Evolutionary conservation across 2,888 invertebrate species (phyloP).

Genomic region (Drosophila rellima): DNA sequence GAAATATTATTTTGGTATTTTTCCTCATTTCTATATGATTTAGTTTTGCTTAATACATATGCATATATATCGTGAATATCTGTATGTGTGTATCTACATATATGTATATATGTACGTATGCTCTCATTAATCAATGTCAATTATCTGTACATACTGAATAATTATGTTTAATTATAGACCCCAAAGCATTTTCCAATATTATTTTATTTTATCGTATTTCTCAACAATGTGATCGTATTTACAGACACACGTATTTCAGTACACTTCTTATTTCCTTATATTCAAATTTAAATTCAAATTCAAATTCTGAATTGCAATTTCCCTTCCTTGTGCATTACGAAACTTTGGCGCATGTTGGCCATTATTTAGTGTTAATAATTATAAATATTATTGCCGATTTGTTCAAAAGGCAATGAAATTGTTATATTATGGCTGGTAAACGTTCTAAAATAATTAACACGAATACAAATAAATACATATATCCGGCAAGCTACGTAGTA

Average conservation of each 20-base stretch:
- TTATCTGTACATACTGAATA: slow-evolving; percentile 83
- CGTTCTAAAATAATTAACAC: slow-evolving; percentile 51
- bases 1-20: slow-evolving; percentile 73
- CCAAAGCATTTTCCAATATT: slow-evolving; percentile 77
- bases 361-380: slow-evolving; percentile 46
- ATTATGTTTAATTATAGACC: slow-evolving; percentile 81
- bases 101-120: slow-evolving; percentile 46
- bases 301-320: slow-evolving; percentile 43
- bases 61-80: neutral
- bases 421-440: slow-evolving; percentile 37
- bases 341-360: slow-evolving; percentile 45
- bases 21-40: slow-evolving; percentile 64
- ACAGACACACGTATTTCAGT: neutral
- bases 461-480: slow-evolving; percentile 37
- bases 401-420: slow-evolving; percentile 36
- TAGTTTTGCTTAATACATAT: slow-evolving; percentile 52
- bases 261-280: slow-evolving; percentile 14
- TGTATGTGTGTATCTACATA: slow-evolving; percentile 4
- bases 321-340: slow-evolving; percentile 32
- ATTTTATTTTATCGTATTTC: slow-evolving; percentile 48
- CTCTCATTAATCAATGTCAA: slow-evolving; percentile 85
- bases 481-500: slow-evolving; percentile 6
- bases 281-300: slow-evolving; percentile 16
- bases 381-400: slow-evolving; percentile 38
- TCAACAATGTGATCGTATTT: slow-evolving; percentile 18